Conservation (phyloP, 2,888 invertebrate genomes). For the Ichneumon xanthorius region DNA sequence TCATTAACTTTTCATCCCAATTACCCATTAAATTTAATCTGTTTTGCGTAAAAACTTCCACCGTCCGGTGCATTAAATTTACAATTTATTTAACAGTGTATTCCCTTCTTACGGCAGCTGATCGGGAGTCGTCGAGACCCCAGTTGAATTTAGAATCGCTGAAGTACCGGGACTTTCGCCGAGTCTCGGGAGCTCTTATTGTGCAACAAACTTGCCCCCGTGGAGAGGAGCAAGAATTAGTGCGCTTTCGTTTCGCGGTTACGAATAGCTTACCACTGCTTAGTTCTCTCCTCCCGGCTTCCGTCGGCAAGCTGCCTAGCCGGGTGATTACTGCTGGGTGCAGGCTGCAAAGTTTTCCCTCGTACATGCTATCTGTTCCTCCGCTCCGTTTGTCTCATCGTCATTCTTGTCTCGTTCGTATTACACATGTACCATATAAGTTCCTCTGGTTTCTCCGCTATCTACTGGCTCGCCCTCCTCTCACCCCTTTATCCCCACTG, state of each 20-base stretch:
- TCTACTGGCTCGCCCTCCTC: background rate
- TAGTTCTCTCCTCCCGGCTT: background rate
- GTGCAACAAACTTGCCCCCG: background rate
- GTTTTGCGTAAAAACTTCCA: no score
- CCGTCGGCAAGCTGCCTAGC: constrained; percentile 30
- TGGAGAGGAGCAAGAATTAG: background rate
- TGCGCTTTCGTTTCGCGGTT: constrained; percentile 14
- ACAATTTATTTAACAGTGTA: no score
- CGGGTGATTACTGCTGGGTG: constrained; percentile 32
- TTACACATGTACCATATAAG: constrained; percentile 69
- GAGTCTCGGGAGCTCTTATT: background rate
- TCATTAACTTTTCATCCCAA: no score
- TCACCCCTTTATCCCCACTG: background rate
- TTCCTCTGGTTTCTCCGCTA: constrained; percentile 36
- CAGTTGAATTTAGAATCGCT: no score
- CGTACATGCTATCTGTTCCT: constrained; percentile 28
- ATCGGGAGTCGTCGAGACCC: no score
- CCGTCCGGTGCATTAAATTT: no score
- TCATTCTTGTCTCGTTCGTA: constrained; percentile 65
- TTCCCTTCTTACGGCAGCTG: no score
- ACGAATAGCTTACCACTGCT: constrained; percentile 15
- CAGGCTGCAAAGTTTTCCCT: constrained; percentile 25
- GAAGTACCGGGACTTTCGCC: background rate
- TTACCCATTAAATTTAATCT: no score
- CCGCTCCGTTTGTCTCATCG: constrained; percentile 50